Base-by-base conservation (phyloP, 2,888 invertebrate genomes). In the Lamellibrachia columna region DNA sequence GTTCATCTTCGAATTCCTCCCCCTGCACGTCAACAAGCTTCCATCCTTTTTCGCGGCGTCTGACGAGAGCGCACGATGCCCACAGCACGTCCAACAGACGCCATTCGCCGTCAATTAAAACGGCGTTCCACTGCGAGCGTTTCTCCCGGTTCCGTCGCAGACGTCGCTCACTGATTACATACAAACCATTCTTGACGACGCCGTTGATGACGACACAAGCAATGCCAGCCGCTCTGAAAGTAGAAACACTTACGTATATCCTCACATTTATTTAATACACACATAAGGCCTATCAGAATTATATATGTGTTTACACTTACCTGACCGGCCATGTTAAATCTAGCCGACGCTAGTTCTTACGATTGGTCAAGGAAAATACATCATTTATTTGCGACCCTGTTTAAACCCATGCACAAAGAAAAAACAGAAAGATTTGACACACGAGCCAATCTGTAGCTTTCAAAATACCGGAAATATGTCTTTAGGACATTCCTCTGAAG, bases 161-260 rank as follows among this genome's bases (percentile, higher is more conserved):
- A 52, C 95, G 94, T 7, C 60, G 58, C 53, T 94, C 94, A 15
- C 96, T 96, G 11, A 96, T 95, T 93, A 96, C 95, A 93, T 96
- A 96, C 40, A 96, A 96, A 53, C 96, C 96, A 93, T 96, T 96
- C 93, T 96, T 96, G 95, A 96, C 96, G 94, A 96, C 95, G 15
- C 96, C 96, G 92, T 95, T 95, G 40, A 96, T 94, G 52, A 96
- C 95, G 52, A 95, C 94, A 93, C 96, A 96, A 0, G 95, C 95
- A 15, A 96, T 93, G 7, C 95, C 95, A 0, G 95, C 96, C 94
- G 95, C 95, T 93, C 96, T 96, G 94, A 15, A 94, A 93, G 90
- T 53, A 90, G 93, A 92, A 75, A 75, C 22, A 11, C 75, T 22
- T 1, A 9, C 1, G 0, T 22, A 75, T 15, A 22, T 40, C 40